A percentile compares a stretch with the other conserved stretches of the same genome.
Conservation (phyloP, 2,113 vertebrate genomes). For the Suricata suricatta region DNA sequence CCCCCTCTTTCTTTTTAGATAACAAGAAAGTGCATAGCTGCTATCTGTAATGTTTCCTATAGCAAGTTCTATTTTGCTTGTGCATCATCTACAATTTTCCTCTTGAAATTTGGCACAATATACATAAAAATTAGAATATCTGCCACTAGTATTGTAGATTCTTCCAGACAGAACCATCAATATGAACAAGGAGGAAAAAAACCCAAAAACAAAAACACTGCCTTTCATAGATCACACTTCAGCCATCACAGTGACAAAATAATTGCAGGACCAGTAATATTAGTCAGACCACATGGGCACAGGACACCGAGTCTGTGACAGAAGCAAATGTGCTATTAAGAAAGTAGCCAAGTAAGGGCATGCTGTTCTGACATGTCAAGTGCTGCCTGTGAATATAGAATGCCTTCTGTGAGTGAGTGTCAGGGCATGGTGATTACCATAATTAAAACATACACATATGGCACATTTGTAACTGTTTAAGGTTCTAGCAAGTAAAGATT, state of each 20-base stretch:
- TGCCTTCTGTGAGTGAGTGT: conserved; percentile 77
- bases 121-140: conserved; percentile 55
- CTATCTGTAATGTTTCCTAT: neutral
- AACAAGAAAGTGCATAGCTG: neutral
- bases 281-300: conserved; percentile 80
- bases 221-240: conserved; percentile 76
- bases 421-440: conserved; percentile 78
- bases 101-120: conserved; percentile 32
- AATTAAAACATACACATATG: conserved; percentile 82
- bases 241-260: conserved; percentile 83
- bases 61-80: neutral
- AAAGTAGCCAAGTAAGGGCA: conserved; percentile 81
- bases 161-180: conserved; percentile 75
- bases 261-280: conserved; percentile 83
- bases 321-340: conserved; percentile 83
- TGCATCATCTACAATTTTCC: conserved; percentile 16
- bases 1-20: neutral
- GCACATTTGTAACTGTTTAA: conserved; percentile 71
- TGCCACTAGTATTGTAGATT: conserved; percentile 34
- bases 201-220: neutral
- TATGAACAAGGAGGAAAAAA: conserved; percentile 52
- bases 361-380: conserved; percentile 82
- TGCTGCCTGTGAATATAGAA: conserved; percentile 72
- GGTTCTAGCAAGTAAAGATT: conserved; percentile 68
- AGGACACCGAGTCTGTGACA: conserved; percentile 82